Base-by-base conservation (phyloP, 35 echinoderm and acorn worm genomes). In the Apostichopus japonicus region DNA sequence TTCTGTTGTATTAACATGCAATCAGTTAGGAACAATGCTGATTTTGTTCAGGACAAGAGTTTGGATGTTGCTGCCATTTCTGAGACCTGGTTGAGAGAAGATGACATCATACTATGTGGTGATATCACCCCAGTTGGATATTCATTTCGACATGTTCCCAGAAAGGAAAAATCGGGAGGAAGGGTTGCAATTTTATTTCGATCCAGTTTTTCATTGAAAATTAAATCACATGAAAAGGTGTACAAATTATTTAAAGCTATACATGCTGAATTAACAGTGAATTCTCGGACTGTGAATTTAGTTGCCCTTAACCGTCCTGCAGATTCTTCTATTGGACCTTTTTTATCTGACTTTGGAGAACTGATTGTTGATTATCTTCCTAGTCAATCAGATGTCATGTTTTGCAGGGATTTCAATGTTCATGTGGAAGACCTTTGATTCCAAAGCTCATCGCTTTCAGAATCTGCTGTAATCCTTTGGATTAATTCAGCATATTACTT, bases 21-120 rank as follows among this genome's bases (percentile, higher is more conserved):
- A 77, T 77, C 25, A 77, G 75, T 77, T 14, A 77, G 75, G 75
- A 77, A 77, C 14, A 77, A 77, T 6, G 75, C 75, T 77, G 75
- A 77, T 77, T 77, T 77, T 77, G 75, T 77, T 77, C 75, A 77
- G 14, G 75, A 77, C 15, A 77, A 77, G 14, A 77, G 75, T 77
- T 77, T 77, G 75, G 75, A 77, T 77, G 75, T 33, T 77, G 75
- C 15, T 4, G 75, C 75, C 75, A 77, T 77, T 77, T 77, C 75
- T 77, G 75, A 77, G 75, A 77, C 75, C 25, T 77, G 75, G 75
- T 77, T 77, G 14, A 77, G 75, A 77, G 75, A 77, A 14, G 14
- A 77, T 6, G 75, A 77, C 75, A 77, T 77, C 75, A 6, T 77
- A 14, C 5, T 77, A 77, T 77, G 75, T 77, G 75, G 75, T 4